Evolutionary conservation across 2,888 invertebrate species (phyloP), one percentile per base, ranked within the genome.

Genomic region (Hydropsyche betteni): DNA sequence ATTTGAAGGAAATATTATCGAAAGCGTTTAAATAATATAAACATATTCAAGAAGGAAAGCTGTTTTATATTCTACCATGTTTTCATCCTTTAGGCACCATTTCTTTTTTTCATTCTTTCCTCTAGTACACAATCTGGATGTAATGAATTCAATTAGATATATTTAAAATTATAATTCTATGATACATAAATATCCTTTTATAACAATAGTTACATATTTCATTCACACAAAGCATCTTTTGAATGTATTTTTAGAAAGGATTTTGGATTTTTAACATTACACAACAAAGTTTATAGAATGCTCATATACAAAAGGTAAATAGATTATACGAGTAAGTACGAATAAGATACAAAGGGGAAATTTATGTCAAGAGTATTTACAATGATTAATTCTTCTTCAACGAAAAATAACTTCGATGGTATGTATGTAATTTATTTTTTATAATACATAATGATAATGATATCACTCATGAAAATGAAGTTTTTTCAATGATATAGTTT

Each of bases 11-110:
- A 16, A 44, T 50, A 69, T 61, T 2, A 58, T 58, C 5, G 24
- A 8, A 68, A 68, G 12, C 64, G 24, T 24, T 24, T 24, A 24
- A 24, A 24, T 24, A 24, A 24, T 24, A 69, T 51, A 16, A 36
- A 44, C 16, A 24, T 44, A 50, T 69, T 64, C 6, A 14, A n/a
- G 6, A 50, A 44, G 12, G 44, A 44, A 50, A 69, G 24, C 50
- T 16, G 52, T 53, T n/a, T 24, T 70, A 53, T 70, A 53, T n/a
- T 64, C 50, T 75, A 75, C 75, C 75, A 58, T 75, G 75, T 75
- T 53, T 75, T 38, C 50, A 16, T 75, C 75, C 75, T 53, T 70
- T 55, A 75, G 75, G 75, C 75, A 75, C 75, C 75, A 61, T 58
- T 33, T 64, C 74, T 44, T 55, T 73, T 58, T 73, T 36, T 33